Conservation (phyloP, 2,888 invertebrate species). For the Autographa pulchrina region DNA sequence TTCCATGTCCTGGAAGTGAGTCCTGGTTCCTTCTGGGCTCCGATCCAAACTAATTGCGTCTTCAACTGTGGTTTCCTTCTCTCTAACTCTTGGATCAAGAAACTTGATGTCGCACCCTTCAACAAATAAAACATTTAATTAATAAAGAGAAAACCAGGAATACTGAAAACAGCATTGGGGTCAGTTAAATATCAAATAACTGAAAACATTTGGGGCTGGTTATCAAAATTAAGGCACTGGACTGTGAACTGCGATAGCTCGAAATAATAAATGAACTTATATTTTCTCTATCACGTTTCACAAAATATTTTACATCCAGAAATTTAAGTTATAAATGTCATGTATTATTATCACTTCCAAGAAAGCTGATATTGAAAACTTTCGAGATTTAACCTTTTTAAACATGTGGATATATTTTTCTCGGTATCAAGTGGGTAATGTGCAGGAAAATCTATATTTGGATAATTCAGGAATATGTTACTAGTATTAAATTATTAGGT, state of each 20-base stretch:
- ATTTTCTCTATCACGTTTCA: neutral
- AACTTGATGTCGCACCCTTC: conserved; percentile 91
- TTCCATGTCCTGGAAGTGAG: conserved; percentile 95
- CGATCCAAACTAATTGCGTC: conserved; percentile 97
- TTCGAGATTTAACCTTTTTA: too few species aligned
- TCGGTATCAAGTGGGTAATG: too few species aligned
- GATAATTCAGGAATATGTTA: too few species aligned
- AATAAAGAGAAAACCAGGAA: neutral
- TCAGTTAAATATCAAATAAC: neutral
- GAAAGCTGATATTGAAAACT: neutral
- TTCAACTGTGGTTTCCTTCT: conserved; percentile 94
- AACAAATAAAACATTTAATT: conserved; percentile 6
- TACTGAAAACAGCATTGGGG: neutral
- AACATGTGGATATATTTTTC: too few species aligned
- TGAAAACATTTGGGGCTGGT: neutral
- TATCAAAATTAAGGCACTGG: neutral
- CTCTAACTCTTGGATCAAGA: conserved; percentile 94
- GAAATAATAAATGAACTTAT: conserved; percentile 4
- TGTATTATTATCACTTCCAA: too few species aligned
- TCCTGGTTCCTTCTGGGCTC: conserved; percentile 96
- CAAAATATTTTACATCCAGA: neutral
- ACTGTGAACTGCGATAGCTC: neutral
- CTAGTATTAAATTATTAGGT: too few species aligned
- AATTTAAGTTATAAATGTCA: too few species aligned
- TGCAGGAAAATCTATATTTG: too few species aligned